Evolutionary conservation across 2,888 invertebrate genomes (phyloP).

Genomic region (Platypus cylindrus): DNA sequence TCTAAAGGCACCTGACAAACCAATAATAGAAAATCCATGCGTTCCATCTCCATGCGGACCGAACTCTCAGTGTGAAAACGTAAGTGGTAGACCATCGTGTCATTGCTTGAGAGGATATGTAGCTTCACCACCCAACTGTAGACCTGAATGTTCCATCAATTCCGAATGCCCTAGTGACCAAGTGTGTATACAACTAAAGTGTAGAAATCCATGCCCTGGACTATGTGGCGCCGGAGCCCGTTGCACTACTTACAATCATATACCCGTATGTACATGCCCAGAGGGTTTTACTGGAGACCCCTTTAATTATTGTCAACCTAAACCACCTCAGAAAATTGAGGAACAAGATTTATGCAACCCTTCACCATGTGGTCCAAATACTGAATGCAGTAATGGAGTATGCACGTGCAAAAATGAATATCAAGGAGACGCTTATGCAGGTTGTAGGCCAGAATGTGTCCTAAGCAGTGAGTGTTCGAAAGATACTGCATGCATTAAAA

Average conservation of each 20-base stretch:
- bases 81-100: constrained; percentile 49
- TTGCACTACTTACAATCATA: constrained; percentile 65
- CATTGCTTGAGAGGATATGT: constrained; percentile 50
- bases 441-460: constrained; percentile 60
- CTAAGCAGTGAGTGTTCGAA: constrained; percentile 57
- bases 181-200: constrained; percentile 66
- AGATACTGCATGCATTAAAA: constrained; percentile 56
- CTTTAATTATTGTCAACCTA: constrained; percentile 37
- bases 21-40: constrained; percentile 49
- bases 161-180: constrained; percentile 59
- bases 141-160: constrained; percentile 55
- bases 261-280: constrained; percentile 55
- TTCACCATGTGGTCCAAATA: constrained; percentile 53
- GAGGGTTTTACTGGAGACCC: constrained; percentile 47
- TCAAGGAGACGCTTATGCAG: constrained; percentile 57
- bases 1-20: constrained; percentile 17
- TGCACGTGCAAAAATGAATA: constrained; percentile 59
- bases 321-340: constrained; percentile 16
- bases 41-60: constrained; percentile 68
- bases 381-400: constrained; percentile 49
- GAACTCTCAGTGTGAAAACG: constrained; percentile 44
- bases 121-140: constrained; percentile 56
- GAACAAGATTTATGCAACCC: constrained; percentile 44
- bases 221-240: constrained; percentile 62
- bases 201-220: constrained; percentile 65